Base-by-base conservation (phyloP, 2,888 invertebrate species). In the Glaucopsyche alexis region DNA sequence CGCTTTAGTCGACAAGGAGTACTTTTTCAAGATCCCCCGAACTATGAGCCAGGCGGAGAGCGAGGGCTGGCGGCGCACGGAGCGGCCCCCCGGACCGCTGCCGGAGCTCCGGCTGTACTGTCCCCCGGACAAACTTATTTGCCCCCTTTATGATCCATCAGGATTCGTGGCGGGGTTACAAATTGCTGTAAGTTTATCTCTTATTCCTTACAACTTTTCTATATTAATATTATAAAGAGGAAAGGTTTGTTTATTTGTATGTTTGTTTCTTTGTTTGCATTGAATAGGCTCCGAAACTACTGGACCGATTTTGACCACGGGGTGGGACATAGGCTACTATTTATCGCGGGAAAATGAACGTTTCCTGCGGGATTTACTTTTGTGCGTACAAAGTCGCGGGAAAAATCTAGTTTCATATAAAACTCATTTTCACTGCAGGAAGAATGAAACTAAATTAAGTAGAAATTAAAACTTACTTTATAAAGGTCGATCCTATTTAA, bases 81-180 rank as follows among this genome's bases (percentile, higher is more conserved):
- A 89, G 74, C 82, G 89, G 1, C 85, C 81, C 1, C 81, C 86
- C 0, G 91, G 90, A 0, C 84, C 87, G 0, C 78, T 90, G 11
- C 83, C 86, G 0, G 92, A 91, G 74, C 82, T 93, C 73, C 83
- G 85, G 78, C 86, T 93, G 84, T 90, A 91, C 81, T 93, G 93
- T 72, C 83, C 87, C 0, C 81, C 83, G 0, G 88, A 81, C 9
- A 83, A 89, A 16, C 81, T 80, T 0, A 86, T 93, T 7, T 93
- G 93, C 71, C 84, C 90, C 0, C 78, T 93, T 6, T 93, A 85
- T 70, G 93, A 93, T 70, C 83, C 87, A 0, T 83, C 86, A 7
- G 93, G 93, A 0, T 92, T 89, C 75, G 86, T 93, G 0, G 88
- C 91, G 64, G 93, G 93, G 0, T 78, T 93, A 11, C 91, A 92